Percentiles rank a stretch among this genome's conserved stretches.
phyloP scores from a whole-genome alignment of 2,888 invertebrate genomes.

The Brachyopa scutellaris region DNA sequence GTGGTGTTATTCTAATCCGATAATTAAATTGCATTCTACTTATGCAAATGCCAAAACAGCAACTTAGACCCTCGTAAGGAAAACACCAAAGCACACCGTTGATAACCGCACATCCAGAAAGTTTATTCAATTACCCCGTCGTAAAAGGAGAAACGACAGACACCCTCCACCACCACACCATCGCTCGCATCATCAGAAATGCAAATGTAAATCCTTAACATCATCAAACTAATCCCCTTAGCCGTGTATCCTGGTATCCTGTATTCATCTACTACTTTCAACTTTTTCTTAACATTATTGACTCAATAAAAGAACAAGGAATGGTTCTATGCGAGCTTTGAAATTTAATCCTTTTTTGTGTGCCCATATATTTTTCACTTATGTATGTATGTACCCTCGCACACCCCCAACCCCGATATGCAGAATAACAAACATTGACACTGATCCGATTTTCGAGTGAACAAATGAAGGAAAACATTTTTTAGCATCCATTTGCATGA shows the following conservation, averaged over 20 bases:
- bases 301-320: constrained; percentile 58
- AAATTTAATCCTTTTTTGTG: constrained; percentile 68
- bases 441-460: constrained; percentile 69
- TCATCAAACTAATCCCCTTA: constrained; percentile 71
- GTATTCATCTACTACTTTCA: constrained; percentile 19
- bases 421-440: constrained; percentile 63
- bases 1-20: constrained; percentile 68
- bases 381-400: too few species aligned
- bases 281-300: constrained; percentile 35
- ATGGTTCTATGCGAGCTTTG: constrained; percentile 32
- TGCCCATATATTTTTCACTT: neutral
- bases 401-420: neutral
- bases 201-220: constrained; percentile 72
- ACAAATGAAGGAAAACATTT: constrained; percentile 71
- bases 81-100: constrained; percentile 51
- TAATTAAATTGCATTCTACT: constrained; percentile 73
- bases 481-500: constrained; percentile 67
- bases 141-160: constrained; percentile 18
- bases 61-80: constrained; percentile 59
- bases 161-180: neutral
- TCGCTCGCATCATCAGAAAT: constrained; percentile 62
- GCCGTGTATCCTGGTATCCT: constrained; percentile 59
- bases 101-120: constrained; percentile 43
- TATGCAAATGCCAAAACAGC: constrained; percentile 69
- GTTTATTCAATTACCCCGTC: constrained; percentile 68